Base-by-base conservation (phyloP, 2,888 invertebrate species). In the Brachyopa scutellaris region DNA sequence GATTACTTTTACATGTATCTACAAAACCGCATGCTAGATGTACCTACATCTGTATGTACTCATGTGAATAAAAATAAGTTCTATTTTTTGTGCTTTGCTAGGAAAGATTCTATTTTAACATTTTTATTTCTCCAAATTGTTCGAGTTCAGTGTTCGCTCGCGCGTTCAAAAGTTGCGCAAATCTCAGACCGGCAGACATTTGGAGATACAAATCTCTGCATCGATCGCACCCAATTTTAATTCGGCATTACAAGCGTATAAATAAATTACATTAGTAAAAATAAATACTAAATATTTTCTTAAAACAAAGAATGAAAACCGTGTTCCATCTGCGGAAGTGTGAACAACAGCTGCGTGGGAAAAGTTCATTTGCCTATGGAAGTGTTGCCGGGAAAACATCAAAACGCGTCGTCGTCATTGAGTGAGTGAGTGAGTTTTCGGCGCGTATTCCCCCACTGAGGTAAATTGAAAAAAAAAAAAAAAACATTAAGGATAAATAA, bases 291-390 rank as follows among this genome's bases (percentile, higher is more conserved):
- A 45, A 45, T 21, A 19, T 17, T 17, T 38, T 2, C 19, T 45
- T 21, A 19, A 19, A 23, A 49, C 1, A 15, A 7, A 40, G 1
- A 55, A 45, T 8, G 23, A 53, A 26, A 47, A 38, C 19, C 23
- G 31, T n/a, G 13, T 42, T 21, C 33, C 29, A 11, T 11, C 40
- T 15, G 51, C 53, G 53, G 53, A 55, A 55, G 61, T 66, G 21
- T 47, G 9, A 33, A n/a, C n/a, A 53, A 55, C 19, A 11, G 5
- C 9, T 77, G 69, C 69, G 76, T 77, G 76, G 76, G 76, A 67
- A 38, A 77, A 77, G 76, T 77, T 77, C 69, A 61, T 77, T 69
- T 77, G 76, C 76, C 76, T 67, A 8, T 42, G 33, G 15, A 7
- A 36, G 31, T 2, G 29, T 13, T 31, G 53, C 7, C 26, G 57